Evolutionary conservation across 2,797 vertebrate genomes (phyloP).

Genomic region (Argentina silus): DNA sequence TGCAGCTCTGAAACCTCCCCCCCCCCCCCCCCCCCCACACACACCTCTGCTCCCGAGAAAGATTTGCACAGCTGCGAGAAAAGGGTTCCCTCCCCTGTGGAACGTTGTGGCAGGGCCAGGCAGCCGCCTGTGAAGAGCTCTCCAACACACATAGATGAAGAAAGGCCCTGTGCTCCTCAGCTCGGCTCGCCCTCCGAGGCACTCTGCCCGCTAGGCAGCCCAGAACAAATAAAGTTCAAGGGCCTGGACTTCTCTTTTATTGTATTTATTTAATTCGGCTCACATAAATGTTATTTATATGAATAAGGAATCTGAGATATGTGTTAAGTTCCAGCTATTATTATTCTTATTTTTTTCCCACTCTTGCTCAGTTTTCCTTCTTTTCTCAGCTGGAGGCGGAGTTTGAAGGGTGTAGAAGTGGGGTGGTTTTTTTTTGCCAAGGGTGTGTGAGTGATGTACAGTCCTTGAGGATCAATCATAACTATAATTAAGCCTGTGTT

Average conservation of each 20-base stretch:
- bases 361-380: slow-evolving; percentile 21
- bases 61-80: slow-evolving; percentile 85
- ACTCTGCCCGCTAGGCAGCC: slow-evolving; percentile 47
- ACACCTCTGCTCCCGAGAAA: slow-evolving; percentile 67
- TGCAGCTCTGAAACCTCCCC: slow-evolving; percentile 13
- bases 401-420: slow-evolving; percentile 2
- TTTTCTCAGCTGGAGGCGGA: slow-evolving; percentile 10
- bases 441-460: slow-evolving; percentile 9
- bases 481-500: background rate
- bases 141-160: slow-evolving; percentile 66
- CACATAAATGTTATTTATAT: slow-evolving; percentile 33
- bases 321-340: slow-evolving; percentile 28
- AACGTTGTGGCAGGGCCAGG: slow-evolving; percentile 49
- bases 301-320: slow-evolving; percentile 26
- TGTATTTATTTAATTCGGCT: slow-evolving; percentile 63
- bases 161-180: slow-evolving; percentile 23
- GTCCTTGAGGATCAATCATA: background rate
- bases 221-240: slow-evolving; percentile 65
- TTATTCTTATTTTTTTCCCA: slow-evolving; percentile 11
- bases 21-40: slow-evolving; percentile 18
- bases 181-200: slow-evolving; percentile 30
- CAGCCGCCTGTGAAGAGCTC: slow-evolving; percentile 66
- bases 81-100: slow-evolving; percentile 74
- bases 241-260: slow-evolving; percentile 35
- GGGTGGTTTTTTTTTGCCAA: background rate